Conservation (phyloP, 2,113 vertebrate genomes). For the Entelurus aequoreus region DNA sequence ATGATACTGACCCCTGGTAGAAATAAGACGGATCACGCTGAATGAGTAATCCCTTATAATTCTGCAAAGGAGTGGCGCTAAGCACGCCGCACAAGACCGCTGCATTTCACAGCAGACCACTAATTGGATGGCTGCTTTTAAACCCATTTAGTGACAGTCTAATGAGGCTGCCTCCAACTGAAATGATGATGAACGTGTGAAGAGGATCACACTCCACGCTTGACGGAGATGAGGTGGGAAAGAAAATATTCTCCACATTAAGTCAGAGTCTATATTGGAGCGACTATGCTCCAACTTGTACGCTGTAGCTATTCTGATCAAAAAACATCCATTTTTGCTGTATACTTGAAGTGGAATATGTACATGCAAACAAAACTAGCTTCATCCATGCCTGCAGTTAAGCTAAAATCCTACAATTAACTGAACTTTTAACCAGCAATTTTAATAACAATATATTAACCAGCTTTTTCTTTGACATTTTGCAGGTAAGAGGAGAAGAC, state of each 20-base stretch:
- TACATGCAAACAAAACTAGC: too few relatives aligned
- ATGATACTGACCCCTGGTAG: constrained; percentile 64
- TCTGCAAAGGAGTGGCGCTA: constrained; percentile 66
- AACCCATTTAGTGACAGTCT: constrained; percentile 71
- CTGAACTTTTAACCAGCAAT: too few relatives aligned
- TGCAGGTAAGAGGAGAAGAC: too few relatives aligned
- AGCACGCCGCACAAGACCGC: constrained; percentile 63
- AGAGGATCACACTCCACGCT: constrained; percentile 51
- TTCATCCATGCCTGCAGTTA: too few relatives aligned
- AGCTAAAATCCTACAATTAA: too few relatives aligned
- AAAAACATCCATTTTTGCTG: too few relatives aligned
- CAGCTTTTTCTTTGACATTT: too few relatives aligned
- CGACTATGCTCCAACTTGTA: constrained; percentile 16
- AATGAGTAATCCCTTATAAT: constrained; percentile 73
- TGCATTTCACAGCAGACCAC: constrained; percentile 68
- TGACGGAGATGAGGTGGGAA: constrained; percentile 46
- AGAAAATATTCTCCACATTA: constrained; percentile 37
- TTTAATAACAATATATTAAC: too few relatives aligned
- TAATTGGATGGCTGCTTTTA: constrained; percentile 74
- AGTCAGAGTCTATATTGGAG: constrained; percentile 35
- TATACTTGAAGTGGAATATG: too few relatives aligned
- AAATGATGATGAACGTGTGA: constrained; percentile 57
- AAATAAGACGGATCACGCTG: constrained; percentile 71
- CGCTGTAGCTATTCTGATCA: too few relatives aligned
- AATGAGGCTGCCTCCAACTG: constrained; percentile 65